Base-by-base conservation (phyloP, 2,888 invertebrate species). In the Orthosia gracilis region DNA sequence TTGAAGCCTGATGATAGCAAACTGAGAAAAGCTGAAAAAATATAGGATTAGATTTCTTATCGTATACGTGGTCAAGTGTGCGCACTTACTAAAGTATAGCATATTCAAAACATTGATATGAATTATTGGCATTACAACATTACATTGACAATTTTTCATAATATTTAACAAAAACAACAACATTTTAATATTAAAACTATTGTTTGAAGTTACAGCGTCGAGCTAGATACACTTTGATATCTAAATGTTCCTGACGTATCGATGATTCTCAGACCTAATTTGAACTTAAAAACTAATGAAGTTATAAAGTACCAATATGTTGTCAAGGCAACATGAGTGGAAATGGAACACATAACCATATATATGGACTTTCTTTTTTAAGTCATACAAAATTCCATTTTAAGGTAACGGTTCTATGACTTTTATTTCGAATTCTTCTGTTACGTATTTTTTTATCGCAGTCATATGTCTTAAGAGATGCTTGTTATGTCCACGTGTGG, bases 91-190 rank as follows among this genome's bases (percentile, higher is more conserved):
- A 80, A 40, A 21, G 45, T 69, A 69, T 26, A 79, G 54, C 52
- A 61, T 64, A 75, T 40, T 47, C 40, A 64, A 55, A 55, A 59
- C 54, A 82, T 63, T 15, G 13, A 79, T 47, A 55, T 40, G 26
- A 47, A 67, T 59, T n/a, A 45, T 77, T 69, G 45, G 63, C 59
- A 57, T 57, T 50, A 61, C 18, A 40, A 26, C 70, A 11, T 40
- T 40, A 40, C 40, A 40, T 40, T 40, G 40, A 66, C n/a, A 65
- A 49, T 18, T 58, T 3, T 47, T 54, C 13, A 15, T 40, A 66
- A 50, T 57, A 76, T 72, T 77, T 55, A 65, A 77, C 66, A 66
- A 40, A 62, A 49, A 58, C 50, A 72, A 63, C 52, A 66, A 66
- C 23, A 75, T 50, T 80, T 70, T 55, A 67, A 71, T 40, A 58